Base-by-base conservation (phyloP, 2,888 invertebrate genomes). In the Megamerina dolium region DNA sequence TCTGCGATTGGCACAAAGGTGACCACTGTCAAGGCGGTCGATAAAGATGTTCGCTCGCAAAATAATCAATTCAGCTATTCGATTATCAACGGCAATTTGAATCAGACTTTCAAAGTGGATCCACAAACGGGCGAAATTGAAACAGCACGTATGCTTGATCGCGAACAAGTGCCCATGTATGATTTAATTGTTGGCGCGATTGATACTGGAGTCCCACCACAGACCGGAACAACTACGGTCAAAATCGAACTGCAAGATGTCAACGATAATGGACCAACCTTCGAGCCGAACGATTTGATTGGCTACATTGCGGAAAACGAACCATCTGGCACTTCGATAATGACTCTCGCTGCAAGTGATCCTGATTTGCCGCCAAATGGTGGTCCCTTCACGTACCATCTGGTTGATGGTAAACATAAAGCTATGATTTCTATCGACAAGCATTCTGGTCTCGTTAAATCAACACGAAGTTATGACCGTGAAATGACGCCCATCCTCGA, bases 31-130 rank as follows among this genome's bases (percentile, higher is more conserved):
- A 81, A 85, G 63, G 95, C 95, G 0, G 75, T 87, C 1, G 95
- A 96, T 69, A 90, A 88, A 72, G 95, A 96, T 68, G 89, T 91
- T 0, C 77, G 88, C 1, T 83, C 87, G 12, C 88, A 89, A 62
- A 92, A 93, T 63, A 92, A 92, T 68, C 90, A 91, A 61, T 93
- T 93, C 58, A 86, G 86, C 45, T 93, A 89, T 61, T 89, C 91
- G 0, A 88, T 93, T 33, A 83, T 91, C 39, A 83, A 81, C 32
- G 92, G 91, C 2, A 91, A 91, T 60, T 72, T 76, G 1, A 86
- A 85, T 40, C 87, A 89, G 68, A 80, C 84, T 9, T 93, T 93
- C 64, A 89, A 87, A 66, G 82, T 93, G 19, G 90, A 93, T 73
- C 85, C 89, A 0, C 87, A 87, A 62, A 80, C 80, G 16, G 93